Evolutionary conservation across 2,113 vertebrate genomes (phyloP), one percentile per base, ranked within the genome.

Genomic region (Ariopsis seemanni): DNA sequence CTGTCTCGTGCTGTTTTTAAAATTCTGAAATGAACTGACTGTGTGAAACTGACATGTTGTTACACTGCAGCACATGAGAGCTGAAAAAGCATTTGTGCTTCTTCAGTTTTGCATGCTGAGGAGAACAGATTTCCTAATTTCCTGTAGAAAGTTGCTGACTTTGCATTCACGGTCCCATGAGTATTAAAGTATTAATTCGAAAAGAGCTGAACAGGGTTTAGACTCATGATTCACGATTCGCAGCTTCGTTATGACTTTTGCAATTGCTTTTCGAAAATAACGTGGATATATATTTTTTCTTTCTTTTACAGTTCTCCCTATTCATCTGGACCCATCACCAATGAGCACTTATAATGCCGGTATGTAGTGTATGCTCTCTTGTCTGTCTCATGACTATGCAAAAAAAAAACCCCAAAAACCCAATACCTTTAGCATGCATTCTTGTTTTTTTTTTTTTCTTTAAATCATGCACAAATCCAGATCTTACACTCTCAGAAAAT

Each of bases 131-230:
- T 94, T 93, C 93, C 94, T 92, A 93, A 94, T 91, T 94, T 95
- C 95, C 95, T 92, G 91, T 92, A 89, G 81, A 90, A 91, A 88
- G 92, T 89, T 94, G 95, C 94, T 95, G 95, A 95, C 92, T 90
- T 78, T 84, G 88, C 79, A 77, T 92, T 93, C 63, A 91, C 87
- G 52, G 78, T 86, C 85, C 50, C 84, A 84, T 84, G 82, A 88
- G 86, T n/a, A 71, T 86, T 42, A 42, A 42, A 42, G 42, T 42
- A 42, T 42, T 69, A 42, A 55, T 11, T 27, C 11, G 4, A n/a
- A 86, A 42, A 42, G 63, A 86, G 65, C 78, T 71, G 65, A 81
- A 58, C 42, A 67, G 63, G 27, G 30, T 62, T 84, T 82, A 72
- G 57, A 72, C 15, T 0, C 9, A 42, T 50, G 74, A 25, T 62